A percentile compares a stretch with the other conserved stretches of the same genome.
Evolutionary conservation across 92 coral and sea anemone species (phyloP).

Genomic region (Ricordea florida): DNA sequence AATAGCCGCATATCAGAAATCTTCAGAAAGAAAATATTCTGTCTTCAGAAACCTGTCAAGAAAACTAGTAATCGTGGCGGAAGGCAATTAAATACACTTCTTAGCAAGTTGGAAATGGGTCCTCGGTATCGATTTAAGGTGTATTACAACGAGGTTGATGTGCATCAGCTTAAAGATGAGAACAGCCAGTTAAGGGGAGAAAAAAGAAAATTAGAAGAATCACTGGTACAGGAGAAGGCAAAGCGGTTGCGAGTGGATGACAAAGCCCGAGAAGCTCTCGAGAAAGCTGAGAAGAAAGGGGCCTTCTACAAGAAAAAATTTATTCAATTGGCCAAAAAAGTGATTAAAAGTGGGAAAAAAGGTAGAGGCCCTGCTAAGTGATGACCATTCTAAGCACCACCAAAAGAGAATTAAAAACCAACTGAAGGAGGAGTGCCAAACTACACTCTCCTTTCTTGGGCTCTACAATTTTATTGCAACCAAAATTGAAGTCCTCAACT

Average conservation of each 20-base stretch:
- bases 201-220: neutral
- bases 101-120: no score
- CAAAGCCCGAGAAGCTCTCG: neutral
- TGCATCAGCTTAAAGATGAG: neutral
- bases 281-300: neutral
- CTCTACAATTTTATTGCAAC: neutral
- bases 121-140: neutral
- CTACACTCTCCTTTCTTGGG: neutral
- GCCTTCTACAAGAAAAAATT: neutral
- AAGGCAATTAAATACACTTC: no score
- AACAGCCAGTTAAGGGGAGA: neutral
- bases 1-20: slow-evolving; percentile 12
- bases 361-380: no score
- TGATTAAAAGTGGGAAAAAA: neutral
- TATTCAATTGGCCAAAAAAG: neutral
- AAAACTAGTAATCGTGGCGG: neutral
- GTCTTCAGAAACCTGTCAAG: neutral
- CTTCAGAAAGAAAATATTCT: neutral
- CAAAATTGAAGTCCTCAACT: neutral
- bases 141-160: neutral
- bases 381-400: neutral
- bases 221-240: neutral
- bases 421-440: neutral
- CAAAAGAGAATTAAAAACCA: neutral
- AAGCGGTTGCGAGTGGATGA: neutral